These are phyloP conservation scores for Pitta sordida DNA, from an alignment of 2,113 vertebrate genomes.

Conservation along the genomic window DNA sequence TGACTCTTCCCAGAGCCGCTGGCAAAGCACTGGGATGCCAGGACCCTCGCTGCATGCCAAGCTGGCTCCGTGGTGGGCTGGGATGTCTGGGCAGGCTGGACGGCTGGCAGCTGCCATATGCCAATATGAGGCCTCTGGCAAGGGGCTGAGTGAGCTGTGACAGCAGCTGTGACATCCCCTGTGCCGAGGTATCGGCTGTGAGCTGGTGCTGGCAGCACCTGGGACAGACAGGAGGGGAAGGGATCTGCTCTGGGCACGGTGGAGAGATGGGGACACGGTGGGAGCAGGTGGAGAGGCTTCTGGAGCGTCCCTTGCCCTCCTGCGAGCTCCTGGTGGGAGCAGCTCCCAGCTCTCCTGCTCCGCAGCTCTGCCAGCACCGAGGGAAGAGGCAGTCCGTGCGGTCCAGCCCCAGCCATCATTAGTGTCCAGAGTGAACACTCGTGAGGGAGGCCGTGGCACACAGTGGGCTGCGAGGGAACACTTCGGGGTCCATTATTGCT, in stretches of 20 bases:
- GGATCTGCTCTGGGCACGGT: rapidly evolving
- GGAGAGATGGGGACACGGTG: neutral
- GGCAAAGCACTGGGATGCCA: neutral
- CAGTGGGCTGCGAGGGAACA: rapidly evolving
- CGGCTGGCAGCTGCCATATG: neutral
- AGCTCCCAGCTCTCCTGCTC: neutral
- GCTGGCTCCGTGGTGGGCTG: rapidly evolving
- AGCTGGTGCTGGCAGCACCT: rapidly evolving
- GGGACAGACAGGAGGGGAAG: neutral
- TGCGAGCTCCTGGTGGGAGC: neutral
- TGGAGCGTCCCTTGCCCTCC: rapidly evolving
- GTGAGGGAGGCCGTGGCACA: neutral
- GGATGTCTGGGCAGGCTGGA: neutral
- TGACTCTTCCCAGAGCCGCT: neutral
- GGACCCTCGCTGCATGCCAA: rapidly evolving
- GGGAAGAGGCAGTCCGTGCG: neutral
- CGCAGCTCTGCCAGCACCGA: neutral
- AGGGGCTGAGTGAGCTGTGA: neutral
- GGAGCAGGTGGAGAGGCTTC: neutral
- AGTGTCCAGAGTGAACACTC: neutral
- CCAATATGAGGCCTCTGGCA: neutral
- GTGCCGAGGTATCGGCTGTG: rapidly evolving
- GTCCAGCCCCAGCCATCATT: neutral
- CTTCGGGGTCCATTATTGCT: neutral
- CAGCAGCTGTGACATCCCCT: neutral